Evolutionary conservation across 2,113 vertebrate genomes (phyloP), one percentile per base, ranked within the genome.

Genomic region (Pogona vitticeps): DNA sequence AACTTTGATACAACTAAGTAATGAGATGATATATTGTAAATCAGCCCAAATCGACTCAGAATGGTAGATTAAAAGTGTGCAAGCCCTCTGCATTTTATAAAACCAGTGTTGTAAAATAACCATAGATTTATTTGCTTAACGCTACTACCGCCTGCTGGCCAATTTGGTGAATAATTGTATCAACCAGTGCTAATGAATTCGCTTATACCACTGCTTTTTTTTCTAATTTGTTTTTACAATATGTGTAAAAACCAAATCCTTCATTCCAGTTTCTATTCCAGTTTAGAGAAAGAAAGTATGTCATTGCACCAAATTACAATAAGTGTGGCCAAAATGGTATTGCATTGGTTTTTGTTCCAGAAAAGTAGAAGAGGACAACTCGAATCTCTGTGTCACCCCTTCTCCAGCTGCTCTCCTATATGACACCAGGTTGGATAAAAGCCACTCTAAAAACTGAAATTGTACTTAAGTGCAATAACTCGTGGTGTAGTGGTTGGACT

Each of bases 101-200:
- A 91, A 81, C 68, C 8, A 6, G 9, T 31, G 78, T 67, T 18
- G 36, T 14, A 1, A 7, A 67, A 3, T 18, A 88, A 13, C 61
- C 67, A 40, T 0, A 52, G 0, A 6, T 0, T 46, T 56, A 91
- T 91, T 85, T 86, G 84, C 90, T 92, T 91, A 92, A 68, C 92
- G 38, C 75, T 94, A 71, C 93, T 94, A 87, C 95, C 95, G 87
- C 77, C 95, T 95, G 89, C 87, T 95, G 95, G 93, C 82, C 88
- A 87, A 58, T 79, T 87, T 76, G 71, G 0, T 77, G 17, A 77
- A 83, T 83, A 72, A 72, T 23, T 76, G 52, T 36, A 81, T 78
- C 78, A 28, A 9, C 38, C 33, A 10, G 23, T 83, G 46, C 26
- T 10, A 12, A 67, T 38, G n/a, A 36, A 83, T 87, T 77, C 28